Conservation (phyloP, 2,888 invertebrate species). For the Theretra japonica region DNA sequence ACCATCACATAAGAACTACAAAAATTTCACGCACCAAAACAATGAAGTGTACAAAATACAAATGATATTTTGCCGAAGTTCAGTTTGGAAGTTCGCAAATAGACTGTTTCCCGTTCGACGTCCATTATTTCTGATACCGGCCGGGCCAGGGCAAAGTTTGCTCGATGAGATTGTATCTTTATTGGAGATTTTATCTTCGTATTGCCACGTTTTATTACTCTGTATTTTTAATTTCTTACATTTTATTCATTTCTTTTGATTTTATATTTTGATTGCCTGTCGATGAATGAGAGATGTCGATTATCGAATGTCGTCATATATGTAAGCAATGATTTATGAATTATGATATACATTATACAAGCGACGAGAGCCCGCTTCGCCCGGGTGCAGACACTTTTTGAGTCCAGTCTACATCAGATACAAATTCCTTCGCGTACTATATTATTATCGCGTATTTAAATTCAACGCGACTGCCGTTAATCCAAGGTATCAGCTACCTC, state of each 20-base stretch:
- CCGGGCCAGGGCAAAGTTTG: conserved; percentile 23
- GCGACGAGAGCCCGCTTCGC: no score
- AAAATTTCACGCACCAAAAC: background rate
- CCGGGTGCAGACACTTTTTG: no score
- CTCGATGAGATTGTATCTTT: conserved; percentile 26
- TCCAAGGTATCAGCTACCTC: no score
- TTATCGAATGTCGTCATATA: background rate
- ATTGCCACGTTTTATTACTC: conserved; percentile 9
- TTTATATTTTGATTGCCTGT: background rate
- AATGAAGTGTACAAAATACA: conserved; percentile 2
- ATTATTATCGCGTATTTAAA: no score
- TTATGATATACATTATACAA: no score
- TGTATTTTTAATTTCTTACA: background rate
- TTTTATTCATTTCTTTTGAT: background rate
- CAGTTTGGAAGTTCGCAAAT: conserved; percentile 27
- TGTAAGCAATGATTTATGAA: no score
- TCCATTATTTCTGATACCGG: conserved; percentile 27
- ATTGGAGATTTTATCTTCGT: conserved; percentile 27
- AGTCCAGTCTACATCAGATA: no score
- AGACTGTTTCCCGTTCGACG: conserved; percentile 26
- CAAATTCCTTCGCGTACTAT: no score
- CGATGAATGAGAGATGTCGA: background rate
- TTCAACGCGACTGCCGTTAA: no score
- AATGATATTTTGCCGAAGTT: conserved; percentile 4
- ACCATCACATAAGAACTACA: background rate